A percentile compares a stretch with the other conserved stretches of the same genome.
phyloP scores from a whole-genome alignment of 2,888 invertebrate genomes.

The Cerastis rubricosa region DNA sequence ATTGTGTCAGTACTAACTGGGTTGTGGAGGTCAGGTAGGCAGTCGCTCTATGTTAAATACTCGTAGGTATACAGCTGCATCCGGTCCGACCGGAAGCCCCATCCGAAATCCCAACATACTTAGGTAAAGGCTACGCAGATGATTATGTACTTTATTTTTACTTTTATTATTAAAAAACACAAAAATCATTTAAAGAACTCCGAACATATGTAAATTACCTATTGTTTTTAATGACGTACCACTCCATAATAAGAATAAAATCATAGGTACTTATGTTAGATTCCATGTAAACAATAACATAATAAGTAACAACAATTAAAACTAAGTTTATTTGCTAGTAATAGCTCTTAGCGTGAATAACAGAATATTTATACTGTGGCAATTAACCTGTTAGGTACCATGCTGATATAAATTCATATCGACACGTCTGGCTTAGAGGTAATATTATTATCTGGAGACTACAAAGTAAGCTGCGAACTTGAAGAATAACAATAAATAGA shows the following conservation, averaged over 20 bases:
- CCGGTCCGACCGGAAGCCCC: too few relatives aligned
- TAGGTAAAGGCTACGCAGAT: too few relatives aligned
- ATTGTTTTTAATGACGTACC: conserved; percentile 3
- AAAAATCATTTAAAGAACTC: too few relatives aligned
- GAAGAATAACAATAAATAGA: background rate
- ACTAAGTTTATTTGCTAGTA: background rate
- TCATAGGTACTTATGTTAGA: background rate
- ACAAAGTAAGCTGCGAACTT: background rate
- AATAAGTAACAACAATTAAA: conserved; percentile 3
- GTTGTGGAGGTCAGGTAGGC: too few relatives aligned
- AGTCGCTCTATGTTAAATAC: too few relatives aligned
- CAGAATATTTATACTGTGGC: background rate
- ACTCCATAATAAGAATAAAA: too few relatives aligned
- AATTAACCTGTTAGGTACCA: background rate
- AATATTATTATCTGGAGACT: background rate
- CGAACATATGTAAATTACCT: background rate
- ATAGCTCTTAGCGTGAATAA: background rate
- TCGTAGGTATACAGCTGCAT: too few relatives aligned
- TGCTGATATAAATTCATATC: background rate
- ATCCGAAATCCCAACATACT: too few relatives aligned
- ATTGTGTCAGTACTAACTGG: too few relatives aligned
- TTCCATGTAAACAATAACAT: background rate
- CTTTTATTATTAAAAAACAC: too few relatives aligned
- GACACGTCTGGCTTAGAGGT: background rate
- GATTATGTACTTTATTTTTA: too few relatives aligned